A percentile compares a stretch with the other conserved stretches of the same genome.
These are phyloP conservation scores for Oreochromis niloticus DNA, from an alignment of 2,113 vertebrate species.

Conservation along the genomic window DNA sequence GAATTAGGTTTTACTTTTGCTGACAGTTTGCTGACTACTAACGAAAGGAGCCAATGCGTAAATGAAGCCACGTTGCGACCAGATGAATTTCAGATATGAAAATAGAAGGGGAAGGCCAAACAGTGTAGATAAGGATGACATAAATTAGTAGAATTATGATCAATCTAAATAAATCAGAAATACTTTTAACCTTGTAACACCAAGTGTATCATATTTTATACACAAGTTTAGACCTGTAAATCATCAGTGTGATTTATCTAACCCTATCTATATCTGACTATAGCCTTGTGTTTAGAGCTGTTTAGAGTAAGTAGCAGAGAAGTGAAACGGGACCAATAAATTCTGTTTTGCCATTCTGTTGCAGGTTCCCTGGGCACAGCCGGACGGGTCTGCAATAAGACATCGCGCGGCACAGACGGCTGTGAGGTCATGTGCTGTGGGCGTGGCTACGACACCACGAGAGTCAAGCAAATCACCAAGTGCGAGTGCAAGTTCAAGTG, in stretches of 20 bases:
- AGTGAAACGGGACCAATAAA: background rate
- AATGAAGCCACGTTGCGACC: background rate
- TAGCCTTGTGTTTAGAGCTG: background rate
- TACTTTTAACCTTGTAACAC: background rate
- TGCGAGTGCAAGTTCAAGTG: constrained; percentile 96
- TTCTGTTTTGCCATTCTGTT: background rate
- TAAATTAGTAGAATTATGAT: fast-evolving
- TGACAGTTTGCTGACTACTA: background rate
- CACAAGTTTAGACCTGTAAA: fast-evolving
- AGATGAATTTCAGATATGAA: background rate
- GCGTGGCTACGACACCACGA: constrained; percentile 92
- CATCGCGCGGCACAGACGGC: constrained; percentile 87
- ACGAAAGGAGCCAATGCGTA: fast-evolving
- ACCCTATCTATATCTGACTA: fast-evolving
- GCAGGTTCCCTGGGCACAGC: constrained; percentile 93
- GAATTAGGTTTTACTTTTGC: background rate
- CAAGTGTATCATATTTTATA: background rate
- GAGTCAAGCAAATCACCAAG: constrained; percentile 85
- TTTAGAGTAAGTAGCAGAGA: background rate
- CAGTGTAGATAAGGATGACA: background rate
- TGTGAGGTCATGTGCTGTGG: constrained; percentile 99
- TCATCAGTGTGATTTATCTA: background rate
- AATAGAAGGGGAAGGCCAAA: background rate
- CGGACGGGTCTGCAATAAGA: constrained; percentile 88
- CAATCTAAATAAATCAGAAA: background rate